Base-by-base conservation (phyloP, 2,888 invertebrate genomes). In the Lycocerus yunnanus region DNA sequence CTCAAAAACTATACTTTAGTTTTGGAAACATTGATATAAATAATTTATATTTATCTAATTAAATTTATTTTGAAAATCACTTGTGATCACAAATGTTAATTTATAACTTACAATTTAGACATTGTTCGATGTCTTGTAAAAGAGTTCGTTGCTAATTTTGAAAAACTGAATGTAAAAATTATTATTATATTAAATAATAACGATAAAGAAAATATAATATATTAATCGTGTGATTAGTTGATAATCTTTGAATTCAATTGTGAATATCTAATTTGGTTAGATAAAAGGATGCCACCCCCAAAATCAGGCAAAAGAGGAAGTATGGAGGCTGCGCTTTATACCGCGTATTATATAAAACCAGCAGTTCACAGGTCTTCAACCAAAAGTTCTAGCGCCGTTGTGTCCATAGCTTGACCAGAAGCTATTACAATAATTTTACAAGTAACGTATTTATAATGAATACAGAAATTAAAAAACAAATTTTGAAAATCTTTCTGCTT, bases 261-360 rank as follows among this genome's bases (percentile, higher is more conserved):
- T 4, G n/a, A 61, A 69, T 69, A 69, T 20, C 66, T 75, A 72
- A 72, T 72, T 27, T 75, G 43, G 68, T 66, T 66, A 59, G 15
- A 71, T 68, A 75, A 69, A 68, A 69, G 74, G 69, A 74, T 74
- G 69, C 78, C 78, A 73, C 78, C 78, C 75, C 76, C 71, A 61
- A 77, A 43, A 69, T 72, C 75, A 43, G n/a, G n/a, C n/a, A 73
- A 72, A 74, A 76, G 76, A 78, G 80, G 78, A 72, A 76, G 80
- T 76, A 71, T 77, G 78, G 77, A 77, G 78, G 78, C 78, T 80
- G 80, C 80, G 80, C 80, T 76, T 78, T 77, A 71, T 77, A 74
- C 77, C 65, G 75, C 78, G 8, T n/a, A 77, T 79, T 77, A 75
- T 80, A 80, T 80, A 80, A 78, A 80, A 78, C 75, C 76, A 72